Evolutionary conservation across 2,888 invertebrate species (phyloP).

Genomic region (Phaedon cochleariae): DNA sequence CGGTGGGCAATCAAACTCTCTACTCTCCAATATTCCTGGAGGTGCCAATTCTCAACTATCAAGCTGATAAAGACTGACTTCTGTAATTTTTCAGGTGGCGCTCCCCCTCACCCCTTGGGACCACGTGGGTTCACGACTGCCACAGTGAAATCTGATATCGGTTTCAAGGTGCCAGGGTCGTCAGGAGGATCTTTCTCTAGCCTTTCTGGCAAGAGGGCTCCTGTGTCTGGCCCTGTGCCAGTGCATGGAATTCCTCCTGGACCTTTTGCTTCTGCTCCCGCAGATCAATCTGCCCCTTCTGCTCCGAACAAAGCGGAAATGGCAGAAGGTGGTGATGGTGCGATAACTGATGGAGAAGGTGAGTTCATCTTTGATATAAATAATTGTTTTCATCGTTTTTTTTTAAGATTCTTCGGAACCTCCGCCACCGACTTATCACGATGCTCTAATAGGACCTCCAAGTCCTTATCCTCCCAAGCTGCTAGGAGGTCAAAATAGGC

Average conservation of each 20-base stretch:
- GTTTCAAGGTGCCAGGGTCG: neutral
- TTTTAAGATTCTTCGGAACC: neutral
- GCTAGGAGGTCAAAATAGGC: too few relatives aligned
- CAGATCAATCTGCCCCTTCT: neutral
- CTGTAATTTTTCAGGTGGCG: neutral
- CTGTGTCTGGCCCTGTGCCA: slow-evolving; percentile 16
- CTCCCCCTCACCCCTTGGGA: slow-evolving; percentile 14
- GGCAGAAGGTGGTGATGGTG: neutral
- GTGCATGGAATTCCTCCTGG: slow-evolving; percentile 1
- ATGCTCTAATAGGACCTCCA: neutral
- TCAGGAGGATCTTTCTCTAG: too few relatives aligned
- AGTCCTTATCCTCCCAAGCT: too few relatives aligned
- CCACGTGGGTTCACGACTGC: neutral
- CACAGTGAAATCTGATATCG: neutral
- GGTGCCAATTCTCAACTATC: slow-evolving; percentile 9
- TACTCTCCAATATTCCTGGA: slow-evolving; percentile 13
- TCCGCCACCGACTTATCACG: neutral
- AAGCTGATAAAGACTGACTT: slow-evolving; percentile 7
- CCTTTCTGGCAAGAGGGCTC: neutral
- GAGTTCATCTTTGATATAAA: neutral
- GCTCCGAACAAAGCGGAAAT: neutral
- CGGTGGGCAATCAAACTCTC: neutral
- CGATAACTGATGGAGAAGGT: neutral
- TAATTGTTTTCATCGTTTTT: neutral
- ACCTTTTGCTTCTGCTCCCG: neutral